Conservation (phyloP, 2,113 vertebrate species). For the Rutilus rutilus region DNA sequence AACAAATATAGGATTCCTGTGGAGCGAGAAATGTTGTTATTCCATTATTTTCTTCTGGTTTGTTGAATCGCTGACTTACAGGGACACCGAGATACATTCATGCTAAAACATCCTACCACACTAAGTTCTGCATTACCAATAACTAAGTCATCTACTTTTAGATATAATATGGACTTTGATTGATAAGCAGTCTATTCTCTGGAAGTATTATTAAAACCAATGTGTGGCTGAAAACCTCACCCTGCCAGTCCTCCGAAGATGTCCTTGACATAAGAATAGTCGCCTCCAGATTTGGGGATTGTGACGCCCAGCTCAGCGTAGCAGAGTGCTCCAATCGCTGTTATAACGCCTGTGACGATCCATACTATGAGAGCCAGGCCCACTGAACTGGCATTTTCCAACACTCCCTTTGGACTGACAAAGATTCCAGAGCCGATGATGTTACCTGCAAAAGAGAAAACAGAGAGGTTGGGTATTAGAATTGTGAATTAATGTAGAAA, state of each 20-base stretch:
- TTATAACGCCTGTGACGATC: slow-evolving; percentile 90
- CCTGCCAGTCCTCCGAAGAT: slow-evolving; percentile 92
- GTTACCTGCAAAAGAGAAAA: slow-evolving; percentile 76
- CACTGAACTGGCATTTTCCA: slow-evolving; percentile 90
- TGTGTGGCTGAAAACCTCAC: slow-evolving; percentile 69
- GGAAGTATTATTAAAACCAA: background rate
- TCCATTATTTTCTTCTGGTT: background rate
- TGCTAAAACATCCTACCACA: background rate
- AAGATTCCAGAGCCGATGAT: slow-evolving; percentile 94
- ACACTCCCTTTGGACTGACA: slow-evolving; percentile 89
- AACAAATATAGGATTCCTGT: background rate
- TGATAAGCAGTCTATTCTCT: background rate
- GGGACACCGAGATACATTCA: background rate
- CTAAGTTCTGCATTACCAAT: background rate
- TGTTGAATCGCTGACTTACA: background rate
- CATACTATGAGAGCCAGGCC: slow-evolving; percentile 87
- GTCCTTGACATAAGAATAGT: slow-evolving; percentile 93
- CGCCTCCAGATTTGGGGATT: slow-evolving; percentile 92
- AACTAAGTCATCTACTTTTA: background rate
- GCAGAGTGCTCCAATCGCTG: slow-evolving; percentile 88
- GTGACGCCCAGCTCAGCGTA: slow-evolving; percentile 93
- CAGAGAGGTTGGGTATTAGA: background rate
- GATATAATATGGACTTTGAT: background rate
- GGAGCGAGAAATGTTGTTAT: too few relatives aligned
- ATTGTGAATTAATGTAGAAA: background rate